Conservation (phyloP, 2,888 invertebrate genomes). For the Cephus nigrinus region DNA sequence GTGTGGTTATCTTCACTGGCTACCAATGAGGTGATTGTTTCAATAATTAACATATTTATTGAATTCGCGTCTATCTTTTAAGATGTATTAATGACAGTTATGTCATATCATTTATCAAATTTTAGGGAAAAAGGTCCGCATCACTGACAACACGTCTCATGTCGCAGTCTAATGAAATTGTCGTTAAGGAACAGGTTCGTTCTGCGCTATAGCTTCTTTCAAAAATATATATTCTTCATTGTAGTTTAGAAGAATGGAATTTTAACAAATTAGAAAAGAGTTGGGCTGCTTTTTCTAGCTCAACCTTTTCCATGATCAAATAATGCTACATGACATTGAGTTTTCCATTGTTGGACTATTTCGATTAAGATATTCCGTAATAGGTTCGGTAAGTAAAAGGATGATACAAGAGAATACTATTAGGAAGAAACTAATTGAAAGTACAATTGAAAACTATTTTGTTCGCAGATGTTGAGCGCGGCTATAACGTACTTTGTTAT, state of each 20-base stretch:
- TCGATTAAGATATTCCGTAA: neutral
- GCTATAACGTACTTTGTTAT: neutral
- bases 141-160: neutral
- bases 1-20: neutral
- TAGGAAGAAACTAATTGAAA: neutral
- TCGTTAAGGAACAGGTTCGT: neutral
- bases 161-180: neutral
- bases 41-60: neutral
- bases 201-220: neutral
- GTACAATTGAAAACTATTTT: neutral
- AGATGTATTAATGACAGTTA: neutral
- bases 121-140: neutral
- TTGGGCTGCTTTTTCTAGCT: neutral
- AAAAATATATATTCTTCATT: neutral
- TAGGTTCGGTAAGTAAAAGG: neutral
- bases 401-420: neutral
- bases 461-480: neutral
- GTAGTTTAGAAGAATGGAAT: neutral
- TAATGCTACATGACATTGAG: neutral
- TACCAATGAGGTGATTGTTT: neutral
- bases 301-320: neutral
- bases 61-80: neutral
- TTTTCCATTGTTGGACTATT: neutral
- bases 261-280: neutral
- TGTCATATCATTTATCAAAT: neutral